Evolutionary conservation across 2,888 invertebrate species (phyloP).

Genomic region (Tetrapedia diversipes): DNA sequence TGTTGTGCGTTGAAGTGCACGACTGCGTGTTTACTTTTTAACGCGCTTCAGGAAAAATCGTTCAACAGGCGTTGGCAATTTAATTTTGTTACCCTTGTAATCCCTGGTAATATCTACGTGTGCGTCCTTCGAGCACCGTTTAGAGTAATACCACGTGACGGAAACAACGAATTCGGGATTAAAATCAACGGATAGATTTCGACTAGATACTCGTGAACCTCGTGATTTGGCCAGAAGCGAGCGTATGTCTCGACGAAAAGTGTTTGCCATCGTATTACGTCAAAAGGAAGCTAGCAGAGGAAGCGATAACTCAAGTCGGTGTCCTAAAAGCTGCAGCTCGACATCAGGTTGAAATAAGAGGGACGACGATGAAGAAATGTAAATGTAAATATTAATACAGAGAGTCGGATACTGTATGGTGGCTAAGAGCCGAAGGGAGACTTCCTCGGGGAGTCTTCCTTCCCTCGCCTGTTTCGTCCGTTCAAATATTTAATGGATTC

Average conservation of each 20-base stretch:
- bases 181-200: not conserved
- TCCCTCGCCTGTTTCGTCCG: slow-evolving; percentile 64
- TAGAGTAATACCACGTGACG: no score
- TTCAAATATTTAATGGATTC: slow-evolving; percentile 73
- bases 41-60: not conserved
- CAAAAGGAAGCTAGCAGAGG: slow-evolving; percentile 12
- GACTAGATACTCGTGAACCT: not conserved
- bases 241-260: slow-evolving; percentile 46
- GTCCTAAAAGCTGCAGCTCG: slow-evolving; percentile 53
- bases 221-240: slow-evolving; percentile 9
- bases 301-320: slow-evolving; percentile 56
- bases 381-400: slow-evolving; percentile 73
- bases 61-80: not conserved
- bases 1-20: not conserved
- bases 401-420: slow-evolving; percentile 57
- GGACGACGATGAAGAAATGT: slow-evolving; percentile 70
- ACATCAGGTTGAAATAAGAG: slow-evolving; percentile 66
- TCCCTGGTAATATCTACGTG: no score
- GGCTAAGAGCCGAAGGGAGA: slow-evolving; percentile 64
- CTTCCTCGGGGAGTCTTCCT: slow-evolving; percentile 60
- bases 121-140: no score
- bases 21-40: not conserved
- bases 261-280: slow-evolving; percentile 45
- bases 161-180: slow-evolving; percentile 13
- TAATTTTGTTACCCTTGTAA: no score